These are phyloP conservation scores for Pseudorhiza aurosa DNA, from an alignment of 30 jellyfish, hydroid and myxozoan genomes.

Conservation along the genomic window DNA sequence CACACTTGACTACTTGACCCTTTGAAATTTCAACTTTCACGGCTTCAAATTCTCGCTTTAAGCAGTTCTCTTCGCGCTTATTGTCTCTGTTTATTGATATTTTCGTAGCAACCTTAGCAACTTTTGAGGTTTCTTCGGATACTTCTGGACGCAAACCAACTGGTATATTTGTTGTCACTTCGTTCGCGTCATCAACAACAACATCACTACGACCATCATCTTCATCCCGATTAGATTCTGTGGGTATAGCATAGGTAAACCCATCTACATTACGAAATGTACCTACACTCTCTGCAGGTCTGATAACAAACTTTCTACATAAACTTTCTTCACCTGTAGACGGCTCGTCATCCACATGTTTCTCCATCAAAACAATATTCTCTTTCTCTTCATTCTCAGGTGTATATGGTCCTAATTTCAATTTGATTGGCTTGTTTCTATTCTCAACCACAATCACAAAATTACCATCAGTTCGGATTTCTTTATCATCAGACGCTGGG, in stretches of 20 bases:
- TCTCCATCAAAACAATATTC: background rate
- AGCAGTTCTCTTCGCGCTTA: background rate
- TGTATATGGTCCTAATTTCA: background rate
- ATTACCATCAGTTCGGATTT: background rate
- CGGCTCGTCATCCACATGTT: background rate
- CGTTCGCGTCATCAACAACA: background rate
- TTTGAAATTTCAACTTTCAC: background rate
- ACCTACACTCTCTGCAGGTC: background rate
- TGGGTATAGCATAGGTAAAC: background rate
- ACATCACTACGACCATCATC: background rate
- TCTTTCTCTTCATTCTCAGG: background rate
- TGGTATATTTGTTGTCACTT: too few species aligned
- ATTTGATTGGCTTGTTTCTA: background rate
- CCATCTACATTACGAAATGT: background rate
- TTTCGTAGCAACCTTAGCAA: background rate
- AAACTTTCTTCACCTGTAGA: background rate
- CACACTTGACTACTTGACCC: background rate
- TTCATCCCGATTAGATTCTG: background rate
- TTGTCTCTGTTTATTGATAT: background rate
- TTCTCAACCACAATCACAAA: background rate
- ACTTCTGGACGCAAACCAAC: too few species aligned
- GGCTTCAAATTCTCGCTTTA: background rate
- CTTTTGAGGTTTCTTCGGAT: too few species aligned
- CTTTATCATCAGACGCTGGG: too few species aligned
- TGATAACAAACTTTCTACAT: background rate